phyloP scores from a whole-genome alignment of 2,797 vertebrate genomes.

The Phoeniculus purpureus region DNA sequence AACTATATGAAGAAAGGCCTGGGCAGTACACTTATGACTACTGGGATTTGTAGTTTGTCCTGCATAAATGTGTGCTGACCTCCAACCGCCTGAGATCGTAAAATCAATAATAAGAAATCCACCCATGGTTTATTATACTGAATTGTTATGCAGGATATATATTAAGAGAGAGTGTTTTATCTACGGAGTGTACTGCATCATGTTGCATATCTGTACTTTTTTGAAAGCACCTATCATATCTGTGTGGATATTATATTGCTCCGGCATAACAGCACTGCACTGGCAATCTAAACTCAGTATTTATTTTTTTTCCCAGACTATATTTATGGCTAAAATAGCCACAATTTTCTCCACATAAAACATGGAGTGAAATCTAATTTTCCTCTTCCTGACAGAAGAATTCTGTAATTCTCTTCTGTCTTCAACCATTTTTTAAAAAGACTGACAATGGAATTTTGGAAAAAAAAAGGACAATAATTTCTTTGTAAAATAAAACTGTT shows the following conservation, averaged over 20 bases:
- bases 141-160: slow-evolving; percentile 31
- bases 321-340: slow-evolving; percentile 59
- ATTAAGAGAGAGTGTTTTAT: slow-evolving; percentile 11
- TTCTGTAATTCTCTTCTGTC: slow-evolving; percentile 48
- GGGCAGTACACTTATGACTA: background rate
- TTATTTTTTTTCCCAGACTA: slow-evolving; percentile 24
- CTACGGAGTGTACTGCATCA: slow-evolving; percentile 11
- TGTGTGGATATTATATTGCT: slow-evolving; percentile 21
- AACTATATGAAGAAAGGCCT: background rate
- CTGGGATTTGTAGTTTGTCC: slow-evolving; percentile 48
- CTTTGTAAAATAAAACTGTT: background rate
- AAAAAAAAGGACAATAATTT: background rate
- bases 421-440: slow-evolving; percentile 29
- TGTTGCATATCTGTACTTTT: background rate
- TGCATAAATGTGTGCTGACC: slow-evolving; percentile 15
- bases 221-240: slow-evolving; percentile 22
- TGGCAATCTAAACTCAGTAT: slow-evolving; percentile 18
- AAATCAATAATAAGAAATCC: slow-evolving; percentile 55
- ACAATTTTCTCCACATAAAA: slow-evolving; percentile 50
- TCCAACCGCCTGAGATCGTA: background rate
- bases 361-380: slow-evolving; percentile 50
- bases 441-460: slow-evolving; percentile 1
- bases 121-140: background rate
- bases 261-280: slow-evolving; percentile 6
- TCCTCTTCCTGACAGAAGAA: slow-evolving; percentile 46